A percentile compares a stretch with the other conserved stretches of the same genome.
These are phyloP conservation scores for Hydropotes inermis DNA, from an alignment of 2,113 vertebrate genomes.

Conservation along the genomic window DNA sequence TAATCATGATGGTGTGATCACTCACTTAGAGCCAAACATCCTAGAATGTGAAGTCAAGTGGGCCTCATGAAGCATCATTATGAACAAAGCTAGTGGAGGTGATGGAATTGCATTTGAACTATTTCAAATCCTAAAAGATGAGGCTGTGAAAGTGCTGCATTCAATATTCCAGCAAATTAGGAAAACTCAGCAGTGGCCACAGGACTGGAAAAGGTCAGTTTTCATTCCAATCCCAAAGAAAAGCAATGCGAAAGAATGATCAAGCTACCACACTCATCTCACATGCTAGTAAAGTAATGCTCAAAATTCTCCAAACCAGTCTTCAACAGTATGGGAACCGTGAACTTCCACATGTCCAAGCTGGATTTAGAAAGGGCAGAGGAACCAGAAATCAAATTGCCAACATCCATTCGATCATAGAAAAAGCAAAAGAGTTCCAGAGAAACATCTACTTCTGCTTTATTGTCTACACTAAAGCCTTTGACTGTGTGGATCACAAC, in stretches of 20 bases:
- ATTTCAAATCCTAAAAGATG: neutral
- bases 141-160: neutral
- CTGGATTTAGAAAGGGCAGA: neutral
- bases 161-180: neutral
- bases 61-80: neutral
- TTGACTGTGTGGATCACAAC: neutral
- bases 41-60: rapidly evolving
- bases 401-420: neutral
- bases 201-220: neutral
- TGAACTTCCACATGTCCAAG: neutral
- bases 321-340: neutral
- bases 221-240: neutral
- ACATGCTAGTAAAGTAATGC: neutral
- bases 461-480: neutral
- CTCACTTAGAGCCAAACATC: neutral
- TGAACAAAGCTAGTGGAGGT: neutral
- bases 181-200: neutral
- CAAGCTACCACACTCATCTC: neutral
- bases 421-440: neutral
- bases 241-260: neutral
- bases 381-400: neutral
- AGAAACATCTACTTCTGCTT: neutral
- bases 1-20: neutral
- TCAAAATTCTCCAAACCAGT: neutral
- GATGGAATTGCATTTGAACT: neutral